phyloP scores from a whole-genome alignment of 2,113 vertebrate genomes.

The Paradisaea rubra region DNA sequence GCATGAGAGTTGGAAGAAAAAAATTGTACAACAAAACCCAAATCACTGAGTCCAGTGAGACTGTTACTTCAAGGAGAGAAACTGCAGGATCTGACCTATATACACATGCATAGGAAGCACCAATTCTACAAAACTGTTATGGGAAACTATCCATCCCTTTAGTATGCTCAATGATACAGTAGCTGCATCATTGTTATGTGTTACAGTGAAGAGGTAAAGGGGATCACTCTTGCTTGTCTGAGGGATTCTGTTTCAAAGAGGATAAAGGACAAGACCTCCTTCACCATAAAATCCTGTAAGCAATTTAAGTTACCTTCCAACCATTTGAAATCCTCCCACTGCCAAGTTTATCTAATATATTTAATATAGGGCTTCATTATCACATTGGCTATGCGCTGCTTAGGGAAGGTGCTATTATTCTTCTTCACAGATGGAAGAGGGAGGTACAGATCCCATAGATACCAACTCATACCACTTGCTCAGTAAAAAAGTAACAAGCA shows the following conservation, averaged over 20 bases:
- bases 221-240: background rate
- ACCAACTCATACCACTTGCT: background rate
- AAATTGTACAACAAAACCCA: background rate
- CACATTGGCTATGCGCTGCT: background rate
- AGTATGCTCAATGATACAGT: background rate
- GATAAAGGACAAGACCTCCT: background rate
- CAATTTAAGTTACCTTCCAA: slow-evolving; percentile 9
- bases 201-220: background rate
- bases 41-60: background rate
- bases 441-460: background rate
- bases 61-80: background rate
- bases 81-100: background rate
- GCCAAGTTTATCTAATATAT: background rate
- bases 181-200: background rate
- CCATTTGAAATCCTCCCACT: background rate
- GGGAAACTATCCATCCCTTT: background rate
- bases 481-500: background rate
- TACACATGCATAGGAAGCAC: background rate
- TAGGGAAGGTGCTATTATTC: background rate
- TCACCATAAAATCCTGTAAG: background rate
- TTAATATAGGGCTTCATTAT: background rate
- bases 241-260: background rate
- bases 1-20: background rate
- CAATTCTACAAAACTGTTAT: background rate
- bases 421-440: background rate